Conservation (phyloP, 2,113 vertebrate genomes). For the Hepsetus odoe region DNA sequence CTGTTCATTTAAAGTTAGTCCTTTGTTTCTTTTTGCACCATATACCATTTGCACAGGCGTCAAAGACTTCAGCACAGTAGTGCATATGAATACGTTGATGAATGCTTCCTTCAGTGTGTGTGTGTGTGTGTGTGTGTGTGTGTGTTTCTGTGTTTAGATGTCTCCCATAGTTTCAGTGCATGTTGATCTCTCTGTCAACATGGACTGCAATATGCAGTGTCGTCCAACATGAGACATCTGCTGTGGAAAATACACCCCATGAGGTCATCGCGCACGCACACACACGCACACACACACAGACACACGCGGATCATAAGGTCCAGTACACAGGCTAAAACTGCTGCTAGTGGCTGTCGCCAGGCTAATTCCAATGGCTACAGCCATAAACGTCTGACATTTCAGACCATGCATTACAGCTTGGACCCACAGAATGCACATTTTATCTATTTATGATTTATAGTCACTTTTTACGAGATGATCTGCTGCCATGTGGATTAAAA, state of each 20-base stretch:
- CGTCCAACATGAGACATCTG: slow-evolving; percentile 54
- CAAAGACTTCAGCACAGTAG: no score
- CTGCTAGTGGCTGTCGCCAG: slow-evolving; percentile 42
- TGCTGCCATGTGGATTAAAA: slow-evolving; percentile 19
- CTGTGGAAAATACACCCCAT: slow-evolving; percentile 53
- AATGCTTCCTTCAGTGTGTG: neutral
- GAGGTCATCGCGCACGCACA: slow-evolving; percentile 39
- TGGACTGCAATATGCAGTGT: slow-evolving; percentile 47
- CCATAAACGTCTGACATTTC: slow-evolving; percentile 31
- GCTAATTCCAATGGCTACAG: slow-evolving; percentile 32
- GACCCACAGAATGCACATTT: slow-evolving; percentile 21
- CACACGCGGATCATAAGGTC: slow-evolving; percentile 35
- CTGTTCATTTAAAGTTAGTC: no score
- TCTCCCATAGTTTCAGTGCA: slow-evolving; percentile 45
- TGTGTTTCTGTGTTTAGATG: slow-evolving; percentile 39
- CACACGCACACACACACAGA: slow-evolving; percentile 24
- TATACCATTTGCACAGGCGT: no score
- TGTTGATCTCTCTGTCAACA: slow-evolving; percentile 56
- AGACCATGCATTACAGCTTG: slow-evolving; percentile 22
- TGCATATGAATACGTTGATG: neutral
- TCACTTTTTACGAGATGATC: slow-evolving; percentile 1
- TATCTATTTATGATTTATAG: slow-evolving; percentile 26
- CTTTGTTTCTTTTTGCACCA: no score
- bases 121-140: slow-evolving; percentile 57
- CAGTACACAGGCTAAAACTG: slow-evolving; percentile 37